phyloP scores from a whole-genome alignment of 2,888 invertebrate species.

The Sminthurinus aureus region DNA sequence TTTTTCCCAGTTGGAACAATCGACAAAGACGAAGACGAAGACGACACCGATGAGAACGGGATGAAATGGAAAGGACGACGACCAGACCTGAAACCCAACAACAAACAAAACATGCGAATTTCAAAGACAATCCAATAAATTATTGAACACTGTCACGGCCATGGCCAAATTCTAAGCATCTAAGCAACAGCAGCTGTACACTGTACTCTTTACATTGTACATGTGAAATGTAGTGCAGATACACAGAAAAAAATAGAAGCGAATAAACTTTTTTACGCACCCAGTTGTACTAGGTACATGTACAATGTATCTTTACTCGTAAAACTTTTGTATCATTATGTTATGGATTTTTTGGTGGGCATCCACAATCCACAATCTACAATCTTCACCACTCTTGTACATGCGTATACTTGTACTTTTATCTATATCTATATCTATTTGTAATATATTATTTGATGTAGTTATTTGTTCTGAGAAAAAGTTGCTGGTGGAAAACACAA shows the following conservation, averaged over 20 bases:
- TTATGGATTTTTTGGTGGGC: background rate
- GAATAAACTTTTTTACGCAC: no score
- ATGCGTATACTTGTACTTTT: no score
- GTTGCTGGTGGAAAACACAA: background rate
- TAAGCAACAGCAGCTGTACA: background rate
- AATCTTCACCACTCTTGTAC: background rate
- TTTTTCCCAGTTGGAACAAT: background rate
- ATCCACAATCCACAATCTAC: background rate
- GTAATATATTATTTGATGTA: no score
- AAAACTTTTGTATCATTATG: no score
- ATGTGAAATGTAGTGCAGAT: background rate
- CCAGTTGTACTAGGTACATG: no score
- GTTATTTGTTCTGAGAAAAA: no score
- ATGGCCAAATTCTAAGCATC: background rate
- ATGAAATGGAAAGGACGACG: background rate
- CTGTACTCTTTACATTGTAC: background rate
- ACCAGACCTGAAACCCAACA: conserved; percentile 22
- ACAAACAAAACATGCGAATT: conserved; percentile 24
- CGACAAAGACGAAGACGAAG: background rate
- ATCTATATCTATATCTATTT: background rate
- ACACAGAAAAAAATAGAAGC: background rate
- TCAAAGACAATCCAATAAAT: conserved; percentile 36
- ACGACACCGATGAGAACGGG: background rate
- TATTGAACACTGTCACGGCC: conserved; percentile 29
- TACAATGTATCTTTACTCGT: no score